A percentile compares a stretch with the other conserved stretches of the same genome.
Conservation (phyloP, 2,888 invertebrate genomes). For the Nebria brevicollis region DNA sequence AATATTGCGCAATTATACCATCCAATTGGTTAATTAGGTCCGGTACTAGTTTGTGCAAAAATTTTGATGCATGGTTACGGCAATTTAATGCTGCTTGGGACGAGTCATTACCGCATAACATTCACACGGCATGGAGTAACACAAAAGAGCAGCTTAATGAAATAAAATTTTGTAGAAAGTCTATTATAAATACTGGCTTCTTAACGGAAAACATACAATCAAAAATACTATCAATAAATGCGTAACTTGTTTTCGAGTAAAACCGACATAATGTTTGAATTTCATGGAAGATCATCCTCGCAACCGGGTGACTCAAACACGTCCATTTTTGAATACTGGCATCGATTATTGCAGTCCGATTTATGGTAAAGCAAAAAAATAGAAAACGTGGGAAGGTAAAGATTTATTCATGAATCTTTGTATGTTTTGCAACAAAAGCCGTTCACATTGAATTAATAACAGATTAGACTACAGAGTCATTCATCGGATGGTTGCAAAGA, state of each 20-base stretch:
- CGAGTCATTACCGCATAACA: neutral
- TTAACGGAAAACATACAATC: too few species aligned
- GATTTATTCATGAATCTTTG: neutral
- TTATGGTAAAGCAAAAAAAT: neutral
- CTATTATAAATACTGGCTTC: too few species aligned
- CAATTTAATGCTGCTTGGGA: conserved; percentile 2
- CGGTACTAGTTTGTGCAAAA: neutral
- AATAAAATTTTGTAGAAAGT: neutral
- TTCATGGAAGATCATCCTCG: neutral
- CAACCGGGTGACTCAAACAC: neutral
- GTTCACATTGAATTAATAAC: too few species aligned
- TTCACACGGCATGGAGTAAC: neutral
- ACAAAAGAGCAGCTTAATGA: neutral
- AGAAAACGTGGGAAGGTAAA: too few species aligned
- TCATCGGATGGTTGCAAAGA: too few species aligned
- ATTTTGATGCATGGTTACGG: conserved; percentile 12
- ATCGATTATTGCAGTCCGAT: neutral
- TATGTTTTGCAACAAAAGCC: too few species aligned
- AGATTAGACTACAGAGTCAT: too few species aligned
- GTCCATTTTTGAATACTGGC: neutral
- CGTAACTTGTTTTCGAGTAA: neutral
- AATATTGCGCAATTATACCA: conserved; percentile 19
- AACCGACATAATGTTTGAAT: neutral
- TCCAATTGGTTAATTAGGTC: conserved; percentile 8
- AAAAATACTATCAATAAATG: neutral